A percentile compares a stretch with the other conserved stretches of the same genome.
Conservation (phyloP, 2,113 vertebrate species). For the Tyto alba region DNA sequence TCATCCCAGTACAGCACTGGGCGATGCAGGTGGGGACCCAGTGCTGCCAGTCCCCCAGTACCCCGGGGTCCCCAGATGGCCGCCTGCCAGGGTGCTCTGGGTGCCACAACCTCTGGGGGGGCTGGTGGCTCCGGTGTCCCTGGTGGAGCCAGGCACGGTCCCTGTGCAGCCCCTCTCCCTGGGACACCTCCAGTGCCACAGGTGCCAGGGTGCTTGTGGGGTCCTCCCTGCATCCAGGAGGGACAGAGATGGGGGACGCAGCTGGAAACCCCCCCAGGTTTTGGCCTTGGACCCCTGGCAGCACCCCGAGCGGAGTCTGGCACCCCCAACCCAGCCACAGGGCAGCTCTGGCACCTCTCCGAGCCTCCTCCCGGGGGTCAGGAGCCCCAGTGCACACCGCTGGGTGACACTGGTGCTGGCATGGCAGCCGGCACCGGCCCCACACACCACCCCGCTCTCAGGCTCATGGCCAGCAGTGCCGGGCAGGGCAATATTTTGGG, state of each 20-base stretch:
- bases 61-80: accelerated
- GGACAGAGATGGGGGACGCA: neutral
- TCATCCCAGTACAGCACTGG: neutral
- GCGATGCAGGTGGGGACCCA: neutral
- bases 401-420: neutral
- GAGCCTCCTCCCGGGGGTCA: neutral
- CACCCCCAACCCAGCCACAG: too few relatives aligned
- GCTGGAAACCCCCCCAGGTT: neutral
- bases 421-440: neutral
- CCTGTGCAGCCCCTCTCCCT: neutral
- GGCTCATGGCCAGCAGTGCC: neutral
- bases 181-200: accelerated
- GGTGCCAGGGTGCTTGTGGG: neutral
- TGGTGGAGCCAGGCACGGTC: neutral
- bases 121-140: neutral
- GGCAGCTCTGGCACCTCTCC: neutral
- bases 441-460: accelerated
- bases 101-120: neutral
- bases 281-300: neutral
- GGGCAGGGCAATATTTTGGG: neutral
- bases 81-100: too few relatives aligned
- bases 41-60: neutral
- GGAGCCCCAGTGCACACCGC: neutral
- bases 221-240: neutral
- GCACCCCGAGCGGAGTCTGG: accelerated